phyloP scores from a whole-genome alignment of 2,888 invertebrate species.

The Heliconius charithonia region DNA sequence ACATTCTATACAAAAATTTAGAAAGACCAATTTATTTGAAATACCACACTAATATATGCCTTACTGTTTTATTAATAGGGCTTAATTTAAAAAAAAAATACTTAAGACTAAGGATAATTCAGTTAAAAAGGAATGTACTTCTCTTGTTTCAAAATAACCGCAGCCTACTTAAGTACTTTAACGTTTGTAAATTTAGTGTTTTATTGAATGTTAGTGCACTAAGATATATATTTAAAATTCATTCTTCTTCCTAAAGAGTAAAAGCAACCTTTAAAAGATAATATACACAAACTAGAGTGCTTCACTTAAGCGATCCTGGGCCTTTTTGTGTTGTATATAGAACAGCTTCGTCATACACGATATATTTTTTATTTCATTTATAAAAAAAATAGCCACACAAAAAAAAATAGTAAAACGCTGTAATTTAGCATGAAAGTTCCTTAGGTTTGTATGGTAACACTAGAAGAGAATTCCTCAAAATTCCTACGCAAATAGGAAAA shows the following conservation, averaged over 20 bases:
- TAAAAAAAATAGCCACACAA: no score
- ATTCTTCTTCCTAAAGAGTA: no score
- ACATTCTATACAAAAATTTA: conserved; percentile 19
- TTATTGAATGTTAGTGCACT: neutral
- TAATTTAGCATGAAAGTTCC: no score
- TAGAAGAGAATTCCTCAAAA: no score
- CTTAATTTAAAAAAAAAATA: neutral
- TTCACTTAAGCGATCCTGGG: no score
- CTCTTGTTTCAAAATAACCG: conserved; percentile 38
- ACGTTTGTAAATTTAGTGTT: conserved; percentile 3
- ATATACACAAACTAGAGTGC: no score
- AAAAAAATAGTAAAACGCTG: no score
- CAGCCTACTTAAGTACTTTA: conserved; percentile 39
- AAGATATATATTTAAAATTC: neutral
- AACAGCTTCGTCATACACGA: no score
- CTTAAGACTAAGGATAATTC: neutral
- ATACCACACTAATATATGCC: neutral
- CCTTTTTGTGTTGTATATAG: no score
- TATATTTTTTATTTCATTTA: no score
- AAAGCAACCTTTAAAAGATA: no score
- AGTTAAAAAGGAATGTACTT: neutral
- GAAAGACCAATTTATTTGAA: conserved; percentile 10
- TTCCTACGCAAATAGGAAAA: neutral
- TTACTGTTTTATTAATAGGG: neutral
- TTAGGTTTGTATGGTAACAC: no score